Evolutionary conservation across 2,888 invertebrate genomes (phyloP).

Genomic region (Agrotis clavis): DNA sequence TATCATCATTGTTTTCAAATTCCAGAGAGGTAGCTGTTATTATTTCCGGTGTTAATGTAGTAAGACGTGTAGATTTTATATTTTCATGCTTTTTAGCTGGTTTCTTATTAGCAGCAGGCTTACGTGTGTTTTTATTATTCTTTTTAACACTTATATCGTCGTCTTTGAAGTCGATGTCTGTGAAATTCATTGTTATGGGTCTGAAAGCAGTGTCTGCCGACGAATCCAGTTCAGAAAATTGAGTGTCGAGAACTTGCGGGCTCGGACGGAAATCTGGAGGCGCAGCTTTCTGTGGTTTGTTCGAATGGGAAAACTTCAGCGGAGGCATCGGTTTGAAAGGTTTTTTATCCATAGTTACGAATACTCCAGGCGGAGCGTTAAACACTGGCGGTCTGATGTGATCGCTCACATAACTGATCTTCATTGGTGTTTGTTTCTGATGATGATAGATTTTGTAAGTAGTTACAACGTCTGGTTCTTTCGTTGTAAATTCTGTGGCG

Average conservation of each 20-base stretch:
- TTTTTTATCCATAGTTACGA: constrained; percentile 88
- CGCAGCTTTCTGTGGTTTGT: constrained; percentile 74
- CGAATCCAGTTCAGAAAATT: constrained; percentile 79
- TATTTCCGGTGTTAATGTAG: constrained; percentile 82
- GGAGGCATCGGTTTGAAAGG: constrained; percentile 89
- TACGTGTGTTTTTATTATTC: constrained; percentile 73
- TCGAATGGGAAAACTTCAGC: constrained; percentile 75
- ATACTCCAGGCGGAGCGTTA: constrained; percentile 87
- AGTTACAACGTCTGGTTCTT: constrained; percentile 72
- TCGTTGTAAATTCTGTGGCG: constrained; percentile 73
- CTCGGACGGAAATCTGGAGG: constrained; percentile 85
- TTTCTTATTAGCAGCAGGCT: constrained; percentile 72
- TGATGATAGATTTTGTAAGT: constrained; percentile 75
- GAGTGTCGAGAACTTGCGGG: constrained; percentile 83
- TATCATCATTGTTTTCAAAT: constrained; percentile 67
- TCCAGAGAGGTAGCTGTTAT: constrained; percentile 77
- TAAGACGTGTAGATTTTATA: constrained; percentile 73
- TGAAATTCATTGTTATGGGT: constrained; percentile 80
- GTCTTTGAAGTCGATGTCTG: constrained; percentile 66
- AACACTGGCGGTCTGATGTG: constrained; percentile 85
- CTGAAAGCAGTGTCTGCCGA: constrained; percentile 81
- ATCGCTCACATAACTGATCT: constrained; percentile 80
- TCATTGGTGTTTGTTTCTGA: constrained; percentile 71
- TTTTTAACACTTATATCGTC: constrained; percentile 65
- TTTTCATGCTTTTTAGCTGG: constrained; percentile 79